Base-by-base conservation (phyloP, 2,797 vertebrate genomes). In the Staurois parvus region DNA sequence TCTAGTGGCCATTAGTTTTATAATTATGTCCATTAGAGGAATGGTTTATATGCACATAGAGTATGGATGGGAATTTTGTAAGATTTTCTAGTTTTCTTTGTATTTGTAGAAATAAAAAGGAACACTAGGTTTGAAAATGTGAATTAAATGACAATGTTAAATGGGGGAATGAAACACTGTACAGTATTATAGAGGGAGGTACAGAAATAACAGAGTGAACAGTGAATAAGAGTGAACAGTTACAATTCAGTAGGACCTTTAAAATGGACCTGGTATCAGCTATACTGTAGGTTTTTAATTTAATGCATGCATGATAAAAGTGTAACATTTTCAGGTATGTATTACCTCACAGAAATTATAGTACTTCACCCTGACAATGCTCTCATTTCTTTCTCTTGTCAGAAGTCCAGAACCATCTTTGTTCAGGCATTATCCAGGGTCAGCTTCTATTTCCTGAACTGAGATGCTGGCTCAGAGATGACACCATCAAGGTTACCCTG, bases 21-120 rank as follows among this genome's bases (percentile, higher is more conserved):
- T 87, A 84, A 87, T 87, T 79, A 45, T 70, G 77, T 48, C 30
- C 81, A 75, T 32, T 69, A 68, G 64, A 69, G 30, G 68, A 68
- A 42, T 13, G 17, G 21, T 72, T 64, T 48, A 67, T 64, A 72
- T 48, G 37, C 75, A 72, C 77, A 42, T 64, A n/a, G 24, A 26
- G 34, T 30, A 74, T 80, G 68, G 42, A 52, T 80, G 48, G 21
- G 68, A 42, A 80, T 42, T 74, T 73, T 80, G 24, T 2, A n/a
- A 30, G 6, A 15, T 62, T 72, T n/a, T 74, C 42, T 29, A 8
- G 68, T 67, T 74, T 74, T 62, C 52, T 40, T 72, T 81, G 15
- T 37, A 62, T 74, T 82, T 79, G 64, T 28, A 52, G 30, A 73
- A 79, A 32, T 11, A 45, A 17, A 2, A 6, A 26, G 52, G n/a